Conservation (phyloP, 1,140 invertebrate species). For the Bombus breviceps region DNA sequence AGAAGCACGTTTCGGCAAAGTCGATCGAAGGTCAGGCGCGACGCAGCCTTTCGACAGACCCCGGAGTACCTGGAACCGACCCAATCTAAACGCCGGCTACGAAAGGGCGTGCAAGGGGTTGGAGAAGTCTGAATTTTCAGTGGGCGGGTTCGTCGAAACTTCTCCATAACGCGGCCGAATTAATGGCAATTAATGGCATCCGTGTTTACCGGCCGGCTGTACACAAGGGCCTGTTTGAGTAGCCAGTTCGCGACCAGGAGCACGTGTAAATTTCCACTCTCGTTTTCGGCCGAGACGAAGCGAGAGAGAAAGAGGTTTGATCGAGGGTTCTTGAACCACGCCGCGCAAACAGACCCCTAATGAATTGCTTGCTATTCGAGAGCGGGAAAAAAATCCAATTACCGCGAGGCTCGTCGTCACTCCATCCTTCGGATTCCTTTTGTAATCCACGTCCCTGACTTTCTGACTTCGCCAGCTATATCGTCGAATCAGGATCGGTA, state of each 20-base stretch:
- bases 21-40: background rate
- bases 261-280: slow-evolving; percentile 50
- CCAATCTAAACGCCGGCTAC: background rate
- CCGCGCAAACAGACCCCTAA: slow-evolving; percentile 45
- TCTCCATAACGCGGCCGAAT: slow-evolving; percentile 43
- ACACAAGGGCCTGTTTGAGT: slow-evolving; percentile 40
- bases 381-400: slow-evolving; percentile 42
- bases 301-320: background rate
- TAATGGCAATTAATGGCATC: slow-evolving; percentile 52
- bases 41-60: background rate
- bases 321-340: slow-evolving; percentile 18
- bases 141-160: background rate
- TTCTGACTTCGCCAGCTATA: background rate
- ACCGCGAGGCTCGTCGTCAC: background rate
- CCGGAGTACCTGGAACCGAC: background rate
- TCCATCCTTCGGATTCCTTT: background rate
- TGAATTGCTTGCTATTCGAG: slow-evolving; percentile 43
- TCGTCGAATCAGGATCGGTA: background rate
- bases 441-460: slow-evolving; percentile 9
- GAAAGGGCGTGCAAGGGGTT: background rate
- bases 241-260: slow-evolving; percentile 1
- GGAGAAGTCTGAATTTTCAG: slow-evolving; percentile 2
- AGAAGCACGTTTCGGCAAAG: background rate
- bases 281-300: slow-evolving; percentile 18
- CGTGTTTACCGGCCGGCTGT: slow-evolving; percentile 43